A percentile compares a stretch with the other conserved stretches of the same genome.
Evolutionary conservation across 2,113 vertebrate species (phyloP).

Genomic region (Plectropomus leopardus): DNA sequence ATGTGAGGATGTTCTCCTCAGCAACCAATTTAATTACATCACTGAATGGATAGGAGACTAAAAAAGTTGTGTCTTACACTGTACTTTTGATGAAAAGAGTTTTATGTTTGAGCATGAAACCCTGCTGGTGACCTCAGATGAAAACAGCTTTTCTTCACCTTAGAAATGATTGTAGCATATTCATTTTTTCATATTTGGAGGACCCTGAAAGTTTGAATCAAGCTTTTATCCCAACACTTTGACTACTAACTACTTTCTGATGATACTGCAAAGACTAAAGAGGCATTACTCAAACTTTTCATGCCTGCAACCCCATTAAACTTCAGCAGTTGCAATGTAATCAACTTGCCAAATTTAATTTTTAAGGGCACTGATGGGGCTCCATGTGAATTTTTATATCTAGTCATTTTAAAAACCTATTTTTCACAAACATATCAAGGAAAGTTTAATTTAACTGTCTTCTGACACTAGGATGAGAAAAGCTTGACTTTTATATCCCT

Average conservation of each 20-base stretch:
- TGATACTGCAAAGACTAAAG: not conserved
- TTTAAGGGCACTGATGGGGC: not conserved
- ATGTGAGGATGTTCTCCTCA: not conserved
- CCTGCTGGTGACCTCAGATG: not conserved
- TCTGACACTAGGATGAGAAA: not conserved
- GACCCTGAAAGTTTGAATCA: not conserved
- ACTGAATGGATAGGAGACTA: not conserved
- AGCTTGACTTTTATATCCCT: not conserved
- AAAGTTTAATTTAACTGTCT: not conserved
- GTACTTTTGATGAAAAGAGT: not conserved
- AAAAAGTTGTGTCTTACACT: not conserved
- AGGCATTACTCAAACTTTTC: not conserved
- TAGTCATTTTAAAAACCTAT: not conserved
- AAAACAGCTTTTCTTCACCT: not conserved
- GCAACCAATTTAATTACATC: not conserved
- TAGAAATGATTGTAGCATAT: not conserved
- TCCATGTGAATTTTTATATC: not conserved
- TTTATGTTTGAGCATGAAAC: constrained; percentile 7
- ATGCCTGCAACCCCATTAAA: not conserved
- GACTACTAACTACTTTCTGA: not conserved
- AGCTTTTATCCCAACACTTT: not conserved
- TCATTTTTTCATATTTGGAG: not conserved
- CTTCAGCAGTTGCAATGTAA: not conserved
- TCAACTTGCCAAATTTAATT: not conserved
- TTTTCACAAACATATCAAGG: not conserved